Conservation (phyloP, 37 sponge, comb jelly and placozoan species). For the Haliclona indistincta region DNA sequence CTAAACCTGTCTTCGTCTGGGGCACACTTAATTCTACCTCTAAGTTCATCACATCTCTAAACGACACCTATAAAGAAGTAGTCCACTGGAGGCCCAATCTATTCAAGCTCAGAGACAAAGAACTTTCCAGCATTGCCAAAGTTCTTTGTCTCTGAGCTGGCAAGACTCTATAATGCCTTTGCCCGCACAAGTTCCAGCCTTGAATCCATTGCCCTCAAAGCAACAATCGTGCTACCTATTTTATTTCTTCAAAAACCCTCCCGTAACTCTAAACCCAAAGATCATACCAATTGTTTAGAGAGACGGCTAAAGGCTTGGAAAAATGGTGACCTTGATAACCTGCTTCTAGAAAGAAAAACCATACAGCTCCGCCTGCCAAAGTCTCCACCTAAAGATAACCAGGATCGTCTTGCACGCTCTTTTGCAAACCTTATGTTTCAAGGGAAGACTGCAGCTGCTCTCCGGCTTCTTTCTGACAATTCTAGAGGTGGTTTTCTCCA, state of each 20-base stretch:
- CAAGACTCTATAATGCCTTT: constrained; percentile 30
- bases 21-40: no score
- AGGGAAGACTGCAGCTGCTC: constrained; percentile 19
- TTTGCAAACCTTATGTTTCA: constrained; percentile 15
- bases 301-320: constrained; percentile 12
- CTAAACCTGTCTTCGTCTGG: no score
- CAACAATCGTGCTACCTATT: constrained; percentile 31
- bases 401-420: neutral
- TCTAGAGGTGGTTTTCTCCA: neutral
- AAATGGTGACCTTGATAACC: constrained; percentile 1
- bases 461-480: constrained; percentile 7
- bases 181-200: constrained; percentile 19
- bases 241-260: constrained; percentile 27
- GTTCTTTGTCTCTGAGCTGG: constrained; percentile 19
- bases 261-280: constrained; percentile 21
- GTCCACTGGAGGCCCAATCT: constrained; percentile 34
- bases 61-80: constrained; percentile 20
- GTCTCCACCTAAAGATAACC: neutral
- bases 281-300: constrained; percentile 30
- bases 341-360: constrained; percentile 10
- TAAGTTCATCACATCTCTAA: no score
- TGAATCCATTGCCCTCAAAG: constrained; percentile 32
- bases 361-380: constrained; percentile 16
- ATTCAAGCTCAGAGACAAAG: constrained; percentile 14
- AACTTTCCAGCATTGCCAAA: constrained; percentile 20